Base-by-base conservation (phyloP, 2,888 invertebrate genomes). In the Opisthograptis luteolata region DNA sequence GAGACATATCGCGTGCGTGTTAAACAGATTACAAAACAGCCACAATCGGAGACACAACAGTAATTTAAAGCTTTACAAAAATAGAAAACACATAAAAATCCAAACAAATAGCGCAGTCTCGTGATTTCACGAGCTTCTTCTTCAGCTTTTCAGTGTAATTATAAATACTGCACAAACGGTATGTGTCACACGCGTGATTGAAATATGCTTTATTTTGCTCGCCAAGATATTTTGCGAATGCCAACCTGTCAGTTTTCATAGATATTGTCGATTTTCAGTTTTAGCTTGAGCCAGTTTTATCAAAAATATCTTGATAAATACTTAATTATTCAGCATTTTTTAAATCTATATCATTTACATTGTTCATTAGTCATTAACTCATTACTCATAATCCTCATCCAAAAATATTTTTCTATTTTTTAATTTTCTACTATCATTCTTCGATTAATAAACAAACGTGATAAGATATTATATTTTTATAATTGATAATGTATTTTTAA, bases 161-260 rank as follows among this genome's bases (percentile, higher is more conserved):
- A 41, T 47, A 47, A 40, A 40, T 13, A 48, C 12, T 22, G 12
- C 28, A 24, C 14, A 31, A 34, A 30, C 24, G n/a, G 25, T 39
- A 5, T 40, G 37, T 45, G 40, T 40, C 46, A 32, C 22, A 10
- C 13, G 35, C n/a, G n/a, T 24, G 41, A 41, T 41, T 41, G 35
- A 47, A 36, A 48, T 41, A 35, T 40, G 47, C 17, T 25, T 37
- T 49, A 49, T 41, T 48, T 47, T 42, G 17, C 35, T 19, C 40
- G 34, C 34, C 34, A 28, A 40, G 12, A 41, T 35, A 35, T 28
- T 41, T 40, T 34, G 40, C 28, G 47, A 35, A 35, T 27, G 35
- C 10, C 40, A 39, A 14, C 20, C 8, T 5, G 30, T 12, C 12
- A 30, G 35, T 36, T 37, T 36, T 41, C 14, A 15, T 44, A 20